These are phyloP conservation scores for Rhinogobius similis DNA, from an alignment of 2,113 vertebrate genomes.

Conservation along the genomic window DNA sequence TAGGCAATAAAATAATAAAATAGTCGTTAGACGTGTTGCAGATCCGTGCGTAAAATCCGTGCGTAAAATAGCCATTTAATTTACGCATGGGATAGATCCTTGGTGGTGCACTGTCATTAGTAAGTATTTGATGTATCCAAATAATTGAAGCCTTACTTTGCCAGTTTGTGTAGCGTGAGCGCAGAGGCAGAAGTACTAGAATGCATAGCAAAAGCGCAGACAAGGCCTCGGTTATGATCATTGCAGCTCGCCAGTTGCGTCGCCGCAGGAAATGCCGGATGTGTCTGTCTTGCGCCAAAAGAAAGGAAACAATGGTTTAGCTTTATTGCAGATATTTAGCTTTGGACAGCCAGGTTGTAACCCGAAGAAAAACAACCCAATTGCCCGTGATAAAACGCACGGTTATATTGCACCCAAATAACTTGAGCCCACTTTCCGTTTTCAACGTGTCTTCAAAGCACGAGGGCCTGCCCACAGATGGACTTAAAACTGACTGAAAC, in stretches of 20 bases:
- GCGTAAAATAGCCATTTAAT: conserved; percentile 26
- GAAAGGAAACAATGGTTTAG: conserved; percentile 71
- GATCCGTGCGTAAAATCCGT: conserved; percentile 43
- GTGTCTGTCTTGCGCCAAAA: conserved; percentile 72
- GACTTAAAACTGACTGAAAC: conserved; percentile 40
- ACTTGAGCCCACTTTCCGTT: conserved; percentile 59
- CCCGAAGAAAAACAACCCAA: conserved; percentile 80
- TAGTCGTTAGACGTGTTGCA: not conserved
- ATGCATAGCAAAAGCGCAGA: conserved; percentile 44
- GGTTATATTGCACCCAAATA: conserved; percentile 75
- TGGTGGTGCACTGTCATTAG: not conserved
- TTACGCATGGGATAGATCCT: not conserved
- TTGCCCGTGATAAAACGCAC: conserved; percentile 76
- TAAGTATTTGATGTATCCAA: not conserved
- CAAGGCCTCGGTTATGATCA: conserved; percentile 99
- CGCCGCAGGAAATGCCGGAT: conserved; percentile 65
- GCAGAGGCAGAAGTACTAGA: conserved; percentile 16
- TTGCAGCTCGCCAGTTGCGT: conserved; percentile 83
- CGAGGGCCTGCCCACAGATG: conserved; percentile 24
- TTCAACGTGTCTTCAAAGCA: conserved; percentile 57
- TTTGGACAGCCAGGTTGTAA: conserved; percentile 80
- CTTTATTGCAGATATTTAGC: conserved; percentile 82
- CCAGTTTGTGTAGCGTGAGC: not conserved
- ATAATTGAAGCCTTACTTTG: not conserved
- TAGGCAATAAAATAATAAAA: conserved; percentile 9